Percentiles rank a stretch among this genome's conserved stretches.
Evolutionary conservation across 2,113 vertebrate genomes (phyloP).

Genomic region (Lynx canadensis): DNA sequence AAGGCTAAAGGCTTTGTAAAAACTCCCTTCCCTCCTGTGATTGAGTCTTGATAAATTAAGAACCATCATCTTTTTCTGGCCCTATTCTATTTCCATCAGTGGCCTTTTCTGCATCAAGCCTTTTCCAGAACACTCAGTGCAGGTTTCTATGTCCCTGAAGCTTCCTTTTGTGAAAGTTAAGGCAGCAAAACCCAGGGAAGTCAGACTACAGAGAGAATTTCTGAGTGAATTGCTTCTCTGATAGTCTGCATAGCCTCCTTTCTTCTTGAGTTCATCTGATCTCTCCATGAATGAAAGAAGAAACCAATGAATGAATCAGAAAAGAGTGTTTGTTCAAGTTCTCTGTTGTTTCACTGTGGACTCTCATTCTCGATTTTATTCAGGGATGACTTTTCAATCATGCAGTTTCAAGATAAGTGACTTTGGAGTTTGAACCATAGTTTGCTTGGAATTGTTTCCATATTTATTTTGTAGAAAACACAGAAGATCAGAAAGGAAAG

Average conservation of each 20-base stretch:
- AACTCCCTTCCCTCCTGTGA: not conserved
- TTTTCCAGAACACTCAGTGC: conserved; percentile 8
- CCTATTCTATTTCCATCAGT: not conserved
- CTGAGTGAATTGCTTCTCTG: conserved; percentile 20
- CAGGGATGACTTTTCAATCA: conserved; percentile 41
- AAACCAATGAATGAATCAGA: conserved; percentile 47
- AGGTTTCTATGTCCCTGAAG: not conserved
- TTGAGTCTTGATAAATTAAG: not conserved
- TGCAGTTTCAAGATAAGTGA: conserved; percentile 7
- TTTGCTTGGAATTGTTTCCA: conserved; percentile 31
- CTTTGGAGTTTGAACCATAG: not conserved
- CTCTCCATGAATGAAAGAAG: conserved; percentile 43
- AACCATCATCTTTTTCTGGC: not conserved
- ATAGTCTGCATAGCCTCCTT: not conserved
- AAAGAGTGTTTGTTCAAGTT: not conserved
- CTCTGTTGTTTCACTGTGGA: not conserved
- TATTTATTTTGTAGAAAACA: conserved; percentile 39
- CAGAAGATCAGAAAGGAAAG: not conserved
- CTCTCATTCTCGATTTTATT: conserved; percentile 35
- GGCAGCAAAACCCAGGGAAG: not conserved
- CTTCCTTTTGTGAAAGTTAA: conserved; percentile 14
- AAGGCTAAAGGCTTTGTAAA: not conserved
- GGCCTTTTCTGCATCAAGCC: not conserved
- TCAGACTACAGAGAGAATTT: conserved; percentile 52
- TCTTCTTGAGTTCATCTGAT: conserved; percentile 1